phyloP scores from a whole-genome alignment of 1,140 invertebrate species.

The Araneus ventricosus region DNA sequence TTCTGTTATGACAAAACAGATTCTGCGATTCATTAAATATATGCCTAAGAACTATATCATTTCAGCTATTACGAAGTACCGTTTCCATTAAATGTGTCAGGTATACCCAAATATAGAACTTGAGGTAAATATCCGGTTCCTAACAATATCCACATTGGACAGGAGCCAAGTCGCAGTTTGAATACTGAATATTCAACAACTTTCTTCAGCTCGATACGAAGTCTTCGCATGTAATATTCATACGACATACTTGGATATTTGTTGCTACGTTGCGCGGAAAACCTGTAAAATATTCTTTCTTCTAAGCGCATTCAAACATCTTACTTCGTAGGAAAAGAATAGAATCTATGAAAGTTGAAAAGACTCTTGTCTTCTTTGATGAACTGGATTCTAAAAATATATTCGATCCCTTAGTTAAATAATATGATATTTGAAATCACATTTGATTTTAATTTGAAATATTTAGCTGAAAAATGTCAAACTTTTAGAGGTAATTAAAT shows the following conservation, averaged over 20 bases:
- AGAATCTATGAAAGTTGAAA: too few relatives aligned
- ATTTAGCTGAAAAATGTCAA: too few relatives aligned
- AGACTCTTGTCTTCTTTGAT: too few relatives aligned
- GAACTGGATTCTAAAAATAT: too few relatives aligned
- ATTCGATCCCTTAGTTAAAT: too few relatives aligned
- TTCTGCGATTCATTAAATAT: too few relatives aligned
- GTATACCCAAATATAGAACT: not conserved
- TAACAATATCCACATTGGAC: not conserved
- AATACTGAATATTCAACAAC: not conserved
- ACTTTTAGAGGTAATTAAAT: too few relatives aligned
- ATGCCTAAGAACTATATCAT: too few relatives aligned
- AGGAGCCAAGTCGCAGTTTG: not conserved
- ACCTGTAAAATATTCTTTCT: not conserved
- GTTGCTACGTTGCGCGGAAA: not conserved
- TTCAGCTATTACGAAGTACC: not conserved
- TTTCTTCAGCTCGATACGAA: not conserved
- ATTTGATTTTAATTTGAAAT: too few relatives aligned
- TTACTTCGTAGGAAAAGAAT: too few relatives aligned
- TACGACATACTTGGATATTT: constrained; percentile 6
- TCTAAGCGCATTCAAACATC: not conserved
- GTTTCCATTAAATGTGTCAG: not conserved
- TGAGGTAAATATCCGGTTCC: not conserved
- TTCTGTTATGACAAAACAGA: too few relatives aligned
- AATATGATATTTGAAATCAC: too few relatives aligned
- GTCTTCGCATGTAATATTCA: constrained; percentile 19